Evolutionary conservation across 2,888 invertebrate genomes (phyloP).

Genomic region (Lottia scabra): DNA sequence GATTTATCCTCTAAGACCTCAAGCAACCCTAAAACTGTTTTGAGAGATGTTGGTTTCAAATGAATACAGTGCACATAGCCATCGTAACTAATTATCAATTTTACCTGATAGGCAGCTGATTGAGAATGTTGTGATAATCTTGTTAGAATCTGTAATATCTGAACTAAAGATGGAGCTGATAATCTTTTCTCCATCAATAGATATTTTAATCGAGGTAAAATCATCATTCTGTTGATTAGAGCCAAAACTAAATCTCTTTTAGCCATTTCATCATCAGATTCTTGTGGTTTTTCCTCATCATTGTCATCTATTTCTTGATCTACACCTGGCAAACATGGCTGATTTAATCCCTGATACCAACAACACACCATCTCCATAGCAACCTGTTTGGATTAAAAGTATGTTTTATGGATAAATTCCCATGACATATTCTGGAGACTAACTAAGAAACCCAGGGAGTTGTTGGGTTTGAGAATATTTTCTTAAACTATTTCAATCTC

Average conservation of each 20-base stretch:
- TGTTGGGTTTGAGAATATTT: too few species aligned
- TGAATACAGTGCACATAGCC: too few species aligned
- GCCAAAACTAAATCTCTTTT: constrained; percentile 80
- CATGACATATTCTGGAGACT: too few species aligned
- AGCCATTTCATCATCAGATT: constrained; percentile 88
- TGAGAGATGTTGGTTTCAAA: too few species aligned
- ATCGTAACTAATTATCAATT: too few species aligned
- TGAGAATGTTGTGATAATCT: constrained; percentile 83
- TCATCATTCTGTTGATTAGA: constrained; percentile 71
- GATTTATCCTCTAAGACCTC: too few species aligned
- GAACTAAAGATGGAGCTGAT: constrained; percentile 79
- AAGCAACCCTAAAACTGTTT: constrained; percentile 62
- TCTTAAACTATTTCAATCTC: too few species aligned
- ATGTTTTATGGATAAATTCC: too few species aligned
- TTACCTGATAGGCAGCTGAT: constrained; percentile 73
- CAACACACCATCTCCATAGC: constrained; percentile 41
- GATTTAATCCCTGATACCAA: constrained; percentile 68
- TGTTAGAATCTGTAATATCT: constrained; percentile 83
- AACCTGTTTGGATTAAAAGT: neutral
- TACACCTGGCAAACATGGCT: constrained; percentile 72
- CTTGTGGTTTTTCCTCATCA: constrained; percentile 71
- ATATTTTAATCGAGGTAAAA: constrained; percentile 82
- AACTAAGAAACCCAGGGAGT: too few species aligned
- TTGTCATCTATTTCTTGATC: constrained; percentile 32
- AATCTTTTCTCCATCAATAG: constrained; percentile 80